Evolutionary conservation across 2,888 invertebrate species (phyloP).

Genomic region (Xylocampa areola): DNA sequence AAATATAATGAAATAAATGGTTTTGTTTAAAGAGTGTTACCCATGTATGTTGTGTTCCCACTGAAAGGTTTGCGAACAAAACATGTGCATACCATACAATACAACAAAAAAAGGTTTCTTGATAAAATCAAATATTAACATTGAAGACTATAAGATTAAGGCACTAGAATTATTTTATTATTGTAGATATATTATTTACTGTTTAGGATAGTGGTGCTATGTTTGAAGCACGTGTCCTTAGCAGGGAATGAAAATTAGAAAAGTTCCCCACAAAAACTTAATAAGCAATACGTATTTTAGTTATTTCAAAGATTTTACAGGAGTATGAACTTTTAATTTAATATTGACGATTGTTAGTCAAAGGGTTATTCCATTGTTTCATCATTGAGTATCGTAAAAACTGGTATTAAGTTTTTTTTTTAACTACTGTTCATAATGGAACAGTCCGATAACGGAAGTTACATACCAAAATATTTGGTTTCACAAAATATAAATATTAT

Average conservation of each 20-base stretch:
- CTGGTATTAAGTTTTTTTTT: not conserved
- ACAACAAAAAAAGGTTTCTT: not conserved
- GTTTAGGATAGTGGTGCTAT: conserved; percentile 4
- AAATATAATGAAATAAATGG: too few species aligned
- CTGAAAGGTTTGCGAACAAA: too few species aligned
- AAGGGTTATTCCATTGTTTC: conserved; percentile 3
- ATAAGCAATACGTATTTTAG: conserved; percentile 30
- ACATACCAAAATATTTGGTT: too few species aligned
- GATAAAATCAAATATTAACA: not conserved
- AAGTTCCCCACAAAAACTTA: not conserved
- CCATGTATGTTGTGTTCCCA: too few species aligned
- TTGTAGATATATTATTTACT: conserved; percentile 10
- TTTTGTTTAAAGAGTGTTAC: too few species aligned
- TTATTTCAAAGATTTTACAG: conserved; percentile 29
- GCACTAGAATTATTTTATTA: conserved; percentile 1
- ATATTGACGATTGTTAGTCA: conserved; percentile 7
- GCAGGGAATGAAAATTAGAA: conserved; percentile 20
- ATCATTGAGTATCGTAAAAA: conserved; percentile 1
- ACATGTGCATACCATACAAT: too few species aligned
- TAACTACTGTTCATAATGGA: conserved; percentile 2
- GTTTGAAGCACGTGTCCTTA: conserved; percentile 1
- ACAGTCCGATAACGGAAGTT: too few species aligned
- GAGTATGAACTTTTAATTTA: conserved; percentile 36
- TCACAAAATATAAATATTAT: too few species aligned
- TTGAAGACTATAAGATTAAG: not conserved